phyloP scores from a whole-genome alignment of 2,113 vertebrate genomes.

The Proterorhinus semilunaris region DNA sequence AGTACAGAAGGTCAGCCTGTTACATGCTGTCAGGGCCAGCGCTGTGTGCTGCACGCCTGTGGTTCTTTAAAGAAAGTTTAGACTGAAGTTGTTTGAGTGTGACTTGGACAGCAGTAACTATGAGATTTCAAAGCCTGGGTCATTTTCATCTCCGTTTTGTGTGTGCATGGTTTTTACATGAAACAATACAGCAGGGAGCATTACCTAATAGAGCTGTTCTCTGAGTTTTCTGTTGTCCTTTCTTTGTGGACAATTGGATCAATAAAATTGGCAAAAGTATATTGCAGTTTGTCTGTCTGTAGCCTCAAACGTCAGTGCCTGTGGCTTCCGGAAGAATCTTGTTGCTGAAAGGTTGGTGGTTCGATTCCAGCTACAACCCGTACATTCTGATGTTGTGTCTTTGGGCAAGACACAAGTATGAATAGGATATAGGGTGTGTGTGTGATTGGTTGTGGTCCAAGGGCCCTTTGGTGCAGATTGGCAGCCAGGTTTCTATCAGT shows the following conservation, averaged over 20 bases:
- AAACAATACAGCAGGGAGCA: constrained; percentile 12
- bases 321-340: background rate
- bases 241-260: constrained; percentile 22
- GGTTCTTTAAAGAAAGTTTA: constrained; percentile 64
- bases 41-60: constrained; percentile 47
- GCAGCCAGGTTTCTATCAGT: too few species aligned
- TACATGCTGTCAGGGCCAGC: constrained; percentile 71
- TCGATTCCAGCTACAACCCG: too few species aligned
- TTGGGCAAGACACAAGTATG: too few species aligned
- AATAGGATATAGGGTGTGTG: too few species aligned
- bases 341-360: too few species aligned
- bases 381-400: too few species aligned
- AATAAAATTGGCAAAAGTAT: constrained; percentile 18
- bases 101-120: constrained; percentile 46
- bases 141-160: constrained; percentile 19
- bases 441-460: too few species aligned
- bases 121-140: constrained; percentile 34
- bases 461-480: too few species aligned
- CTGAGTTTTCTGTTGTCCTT: constrained; percentile 23
- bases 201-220: constrained; percentile 23
- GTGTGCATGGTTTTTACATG: constrained; percentile 7
- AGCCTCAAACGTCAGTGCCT: constrained; percentile 7
- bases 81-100: constrained; percentile 57
- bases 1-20: constrained; percentile 76
- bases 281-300: constrained; percentile 6